These are phyloP conservation scores for Heteractis magnifica DNA, from an alignment of 92 coral and sea anemone species.

Conservation along the genomic window DNA sequence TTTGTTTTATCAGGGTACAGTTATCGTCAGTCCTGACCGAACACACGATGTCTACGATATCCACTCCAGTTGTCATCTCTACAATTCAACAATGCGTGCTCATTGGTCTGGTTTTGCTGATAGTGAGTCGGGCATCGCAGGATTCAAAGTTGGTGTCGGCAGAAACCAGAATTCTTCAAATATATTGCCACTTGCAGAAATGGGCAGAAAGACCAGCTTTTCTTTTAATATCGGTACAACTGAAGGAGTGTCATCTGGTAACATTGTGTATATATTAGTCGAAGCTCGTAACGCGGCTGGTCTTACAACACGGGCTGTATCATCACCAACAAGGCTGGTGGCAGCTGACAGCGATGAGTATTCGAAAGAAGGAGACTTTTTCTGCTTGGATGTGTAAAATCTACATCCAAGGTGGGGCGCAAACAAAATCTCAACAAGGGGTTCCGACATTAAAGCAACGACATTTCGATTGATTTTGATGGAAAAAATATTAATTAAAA, in stretches of 20 bases:
- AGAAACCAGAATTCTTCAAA: slow-evolving; percentile 42
- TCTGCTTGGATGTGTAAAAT: slow-evolving; percentile 33
- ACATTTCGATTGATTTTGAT: too few relatives aligned
- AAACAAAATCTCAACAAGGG: too few relatives aligned
- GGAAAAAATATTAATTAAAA: too few relatives aligned
- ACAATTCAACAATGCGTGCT: slow-evolving; percentile 79
- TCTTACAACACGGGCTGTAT: slow-evolving; percentile 49
- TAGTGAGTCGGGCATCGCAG: slow-evolving; percentile 68
- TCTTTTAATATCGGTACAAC: slow-evolving; percentile 28
- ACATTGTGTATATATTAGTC: slow-evolving; percentile 67
- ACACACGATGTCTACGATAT: slow-evolving; percentile 82
- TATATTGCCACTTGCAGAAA: slow-evolving; percentile 47
- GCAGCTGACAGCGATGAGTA: slow-evolving; percentile 49
- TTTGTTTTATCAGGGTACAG: slow-evolving; percentile 58
- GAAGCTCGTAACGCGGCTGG: slow-evolving; percentile 81
- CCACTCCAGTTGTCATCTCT: slow-evolving; percentile 82
- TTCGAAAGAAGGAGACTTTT: slow-evolving; percentile 67
- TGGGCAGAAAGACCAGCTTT: slow-evolving; percentile 57
- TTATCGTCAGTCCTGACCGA: slow-evolving; percentile 80
- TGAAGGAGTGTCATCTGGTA: slow-evolving; percentile 62
- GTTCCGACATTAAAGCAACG: too few relatives aligned
- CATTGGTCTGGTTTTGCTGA: slow-evolving; percentile 85
- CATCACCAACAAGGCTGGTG: slow-evolving; percentile 82
- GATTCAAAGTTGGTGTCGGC: slow-evolving; percentile 74
- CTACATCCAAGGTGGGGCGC: too few relatives aligned